Percentiles rank a stretch among this genome's conserved stretches.
These are phyloP conservation scores for Mesoclemmys tuberculata DNA, from an alignment of 2,113 vertebrate genomes.

Conservation along the genomic window DNA sequence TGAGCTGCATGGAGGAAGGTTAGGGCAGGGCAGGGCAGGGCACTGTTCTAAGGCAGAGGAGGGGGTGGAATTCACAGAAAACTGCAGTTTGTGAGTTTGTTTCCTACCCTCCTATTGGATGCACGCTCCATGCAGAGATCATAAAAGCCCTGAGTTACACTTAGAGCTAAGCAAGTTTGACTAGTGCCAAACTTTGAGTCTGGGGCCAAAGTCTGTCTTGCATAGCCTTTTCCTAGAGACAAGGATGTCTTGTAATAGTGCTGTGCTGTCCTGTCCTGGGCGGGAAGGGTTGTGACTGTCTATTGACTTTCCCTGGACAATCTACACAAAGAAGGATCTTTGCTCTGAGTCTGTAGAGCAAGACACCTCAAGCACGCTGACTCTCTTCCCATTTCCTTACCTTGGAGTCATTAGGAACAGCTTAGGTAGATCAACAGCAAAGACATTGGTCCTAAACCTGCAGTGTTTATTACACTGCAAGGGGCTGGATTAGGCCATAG, in stretches of 20 bases:
- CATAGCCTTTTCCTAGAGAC: accelerated
- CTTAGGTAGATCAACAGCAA: not conserved
- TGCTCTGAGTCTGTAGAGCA: not conserved
- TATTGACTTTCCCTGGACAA: not conserved
- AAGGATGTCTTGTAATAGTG: not conserved
- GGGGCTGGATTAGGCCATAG: not conserved
- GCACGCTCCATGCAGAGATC: accelerated
- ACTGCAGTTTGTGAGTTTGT: not conserved
- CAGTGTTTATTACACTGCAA: not conserved
- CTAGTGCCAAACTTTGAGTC: not conserved
- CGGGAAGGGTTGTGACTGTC: not conserved
- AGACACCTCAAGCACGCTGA: not conserved
- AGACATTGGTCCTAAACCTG: accelerated
- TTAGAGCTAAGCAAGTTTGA: accelerated
- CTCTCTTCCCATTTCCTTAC: not conserved
- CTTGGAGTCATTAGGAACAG: accelerated
- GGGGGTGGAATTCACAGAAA: not conserved
- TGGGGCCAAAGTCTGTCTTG: not conserved
- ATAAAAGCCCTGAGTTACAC: not conserved
- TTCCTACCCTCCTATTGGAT: not conserved
- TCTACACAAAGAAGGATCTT: not conserved
- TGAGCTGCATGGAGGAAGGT: not conserved
- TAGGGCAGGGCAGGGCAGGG: not conserved
- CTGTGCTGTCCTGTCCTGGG: not conserved
- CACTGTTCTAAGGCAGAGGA: not conserved